Evolutionary conservation across 2,113 vertebrate species (phyloP).

Genomic region (Podilymbus podiceps): DNA sequence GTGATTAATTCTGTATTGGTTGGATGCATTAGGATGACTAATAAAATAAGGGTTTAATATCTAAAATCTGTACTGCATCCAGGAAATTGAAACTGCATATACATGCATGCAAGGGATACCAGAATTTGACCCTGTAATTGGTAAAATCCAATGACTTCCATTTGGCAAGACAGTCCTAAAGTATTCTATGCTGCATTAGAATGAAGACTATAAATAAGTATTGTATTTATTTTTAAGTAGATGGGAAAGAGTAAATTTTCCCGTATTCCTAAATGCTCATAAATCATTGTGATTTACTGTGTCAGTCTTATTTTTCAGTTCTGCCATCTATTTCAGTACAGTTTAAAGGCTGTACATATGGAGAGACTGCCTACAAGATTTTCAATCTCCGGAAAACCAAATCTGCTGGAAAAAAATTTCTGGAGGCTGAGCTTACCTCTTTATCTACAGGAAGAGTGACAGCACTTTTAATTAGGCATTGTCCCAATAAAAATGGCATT

Average conservation of each 20-base stretch:
- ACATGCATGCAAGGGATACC: not conserved
- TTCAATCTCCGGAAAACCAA: slow-evolving; percentile 32
- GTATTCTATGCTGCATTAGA: not conserved
- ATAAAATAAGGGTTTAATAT: not conserved
- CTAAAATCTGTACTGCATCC: not conserved
- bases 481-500: not conserved
- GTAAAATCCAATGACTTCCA: not conserved
- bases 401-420: not conserved
- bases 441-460: not conserved
- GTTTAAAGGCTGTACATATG: not conserved
- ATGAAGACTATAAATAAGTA: slow-evolving; percentile 34
- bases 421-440: not conserved
- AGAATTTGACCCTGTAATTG: slow-evolving; percentile 14
- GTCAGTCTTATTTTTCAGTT: slow-evolving; percentile 32
- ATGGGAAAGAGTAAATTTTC: not conserved
- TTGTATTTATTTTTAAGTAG: slow-evolving; percentile 14
- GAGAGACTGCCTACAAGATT: not conserved
- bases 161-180: slow-evolving; percentile 27
- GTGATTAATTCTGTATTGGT: not conserved
- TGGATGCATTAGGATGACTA: not conserved
- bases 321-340: slow-evolving; percentile 28
- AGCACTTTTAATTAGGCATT: not conserved
- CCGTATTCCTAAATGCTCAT: not conserved
- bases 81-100: not conserved
- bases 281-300: slow-evolving; percentile 33